Base-by-base conservation (phyloP, 2,113 vertebrate species). In the Dinomys branickii region DNA sequence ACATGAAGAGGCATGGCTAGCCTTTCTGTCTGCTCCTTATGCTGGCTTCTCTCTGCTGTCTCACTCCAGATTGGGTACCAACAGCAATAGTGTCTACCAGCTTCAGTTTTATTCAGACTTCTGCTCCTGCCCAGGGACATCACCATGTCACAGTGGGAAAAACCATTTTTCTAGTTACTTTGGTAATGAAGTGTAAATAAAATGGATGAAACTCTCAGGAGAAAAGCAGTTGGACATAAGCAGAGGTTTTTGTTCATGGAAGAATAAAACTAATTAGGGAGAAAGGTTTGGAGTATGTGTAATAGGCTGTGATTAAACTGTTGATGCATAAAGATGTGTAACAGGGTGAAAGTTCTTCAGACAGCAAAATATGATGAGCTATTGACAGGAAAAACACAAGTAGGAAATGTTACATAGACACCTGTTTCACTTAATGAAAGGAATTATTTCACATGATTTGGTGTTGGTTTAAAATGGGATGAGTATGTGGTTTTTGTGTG, bases 241-340 rank as follows among this genome's bases (percentile, higher is more conserved):
- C 22, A 47, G 19, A 33, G n/a, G 1, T 87, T 47, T 61, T 91
- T 65, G 59, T 61, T 41, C 44, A 47, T 88, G 30, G 38, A 91
- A 95, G 50, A 94, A 92, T 83, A 65, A 73, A 86, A 93, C 65
- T 63, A 73, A 92, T 93, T 69, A 86, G 80, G 24, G 81, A 41
- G n/a, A 69, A 95, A 41, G 3, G 0, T 82, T 92, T 92, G 24
- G 6, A 47, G 7, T 82, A 90, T 83, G 3, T 30, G 5, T 54
- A 86, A 90, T 85, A 38, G 5, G n/a, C 85, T 88, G 24, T 61
- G 44, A 50, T 33, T 54, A 83, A 24, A 44, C 16, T 75, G 6
- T 71, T 33, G 44, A 92, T 90, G 6, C 63, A 80, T 26, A 80
- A 83, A 85, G 63, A 33, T 56, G 44, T 90, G 75, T 35, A 52